These are phyloP conservation scores for Gonocerus acuteangulatus DNA, from an alignment of 2,888 invertebrate genomes.

Conservation along the genomic window DNA sequence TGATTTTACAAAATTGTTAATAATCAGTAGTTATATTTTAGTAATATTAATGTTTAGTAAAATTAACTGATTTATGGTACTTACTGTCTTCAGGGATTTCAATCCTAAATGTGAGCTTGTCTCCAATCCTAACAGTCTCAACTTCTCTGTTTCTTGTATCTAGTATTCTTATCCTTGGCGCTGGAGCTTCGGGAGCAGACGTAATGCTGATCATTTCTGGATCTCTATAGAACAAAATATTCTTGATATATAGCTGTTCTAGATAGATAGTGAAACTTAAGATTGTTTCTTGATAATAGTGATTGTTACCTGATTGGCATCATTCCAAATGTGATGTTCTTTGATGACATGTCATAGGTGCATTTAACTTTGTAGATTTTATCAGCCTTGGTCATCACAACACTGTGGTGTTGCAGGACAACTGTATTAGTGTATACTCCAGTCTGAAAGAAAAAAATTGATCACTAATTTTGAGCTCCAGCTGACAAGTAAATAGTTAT, in stretches of 20 bases:
- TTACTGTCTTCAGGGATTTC: constrained; percentile 94
- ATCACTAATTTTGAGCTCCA: no score
- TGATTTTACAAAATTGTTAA: constrained; percentile 14
- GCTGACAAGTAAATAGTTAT: no score
- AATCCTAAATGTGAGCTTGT: constrained; percentile 88
- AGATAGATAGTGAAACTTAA: no score
- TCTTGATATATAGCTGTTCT: no score
- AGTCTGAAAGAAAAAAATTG: constrained; percentile 56
- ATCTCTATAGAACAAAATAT: constrained; percentile 57
- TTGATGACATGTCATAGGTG: constrained; percentile 92
- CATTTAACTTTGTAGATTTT: constrained; percentile 95
- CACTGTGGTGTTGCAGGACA: constrained; percentile 88
- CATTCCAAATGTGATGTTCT: constrained; percentile 95
- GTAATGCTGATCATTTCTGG: constrained; percentile 95
- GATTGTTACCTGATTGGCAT: constrained; percentile 76
- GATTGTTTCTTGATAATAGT: background rate
- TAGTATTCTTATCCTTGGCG: constrained; percentile 85
- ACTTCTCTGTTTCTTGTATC: constrained; percentile 81
- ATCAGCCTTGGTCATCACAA: constrained; percentile 93
- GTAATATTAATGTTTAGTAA: background rate
- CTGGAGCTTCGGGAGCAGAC: constrained; percentile 88
- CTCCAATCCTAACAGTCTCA: constrained; percentile 89
- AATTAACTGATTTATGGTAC: no score
- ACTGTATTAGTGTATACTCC: constrained; percentile 92
- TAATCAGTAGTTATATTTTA: no score